phyloP scores from a whole-genome alignment of 2,113 vertebrate species.

The Lycocorax pyrrhopterus region DNA sequence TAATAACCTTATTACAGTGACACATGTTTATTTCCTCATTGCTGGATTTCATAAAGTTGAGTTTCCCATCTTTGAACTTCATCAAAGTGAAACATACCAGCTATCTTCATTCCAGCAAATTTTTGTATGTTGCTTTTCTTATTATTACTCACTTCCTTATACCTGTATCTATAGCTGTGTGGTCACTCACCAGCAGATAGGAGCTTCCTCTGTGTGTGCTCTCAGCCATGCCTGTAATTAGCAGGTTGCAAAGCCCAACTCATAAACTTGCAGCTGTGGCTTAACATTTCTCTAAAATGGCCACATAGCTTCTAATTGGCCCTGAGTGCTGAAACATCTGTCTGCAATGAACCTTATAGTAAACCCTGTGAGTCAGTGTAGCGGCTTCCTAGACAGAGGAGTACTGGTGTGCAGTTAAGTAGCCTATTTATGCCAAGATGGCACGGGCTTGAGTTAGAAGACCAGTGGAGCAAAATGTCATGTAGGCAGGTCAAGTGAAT shows the following conservation, averaged over 20 bases:
- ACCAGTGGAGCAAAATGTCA: background rate
- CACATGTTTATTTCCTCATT: background rate
- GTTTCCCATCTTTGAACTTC: background rate
- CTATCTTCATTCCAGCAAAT: background rate
- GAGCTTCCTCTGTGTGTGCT: background rate
- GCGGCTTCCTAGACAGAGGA: background rate
- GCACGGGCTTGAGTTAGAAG: background rate
- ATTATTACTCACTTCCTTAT: background rate
- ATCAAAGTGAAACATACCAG: background rate
- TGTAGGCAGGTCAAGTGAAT: background rate
- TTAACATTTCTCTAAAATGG: background rate
- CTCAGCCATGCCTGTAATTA: background rate
- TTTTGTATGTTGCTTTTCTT: background rate
- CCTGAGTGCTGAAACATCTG: background rate
- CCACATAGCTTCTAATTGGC: background rate
- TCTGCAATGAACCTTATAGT: background rate
- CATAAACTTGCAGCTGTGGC: conserved; percentile 1
- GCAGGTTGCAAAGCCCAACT: background rate
- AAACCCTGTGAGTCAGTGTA: background rate
- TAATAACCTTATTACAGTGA: background rate
- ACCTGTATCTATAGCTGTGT: background rate
- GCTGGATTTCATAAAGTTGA: background rate
- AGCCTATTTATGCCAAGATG: background rate
- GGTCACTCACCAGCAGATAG: background rate
- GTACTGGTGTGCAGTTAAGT: background rate